These are phyloP conservation scores for Gobius niger DNA, from an alignment of 2,113 vertebrate genomes.

Conservation along the genomic window DNA sequence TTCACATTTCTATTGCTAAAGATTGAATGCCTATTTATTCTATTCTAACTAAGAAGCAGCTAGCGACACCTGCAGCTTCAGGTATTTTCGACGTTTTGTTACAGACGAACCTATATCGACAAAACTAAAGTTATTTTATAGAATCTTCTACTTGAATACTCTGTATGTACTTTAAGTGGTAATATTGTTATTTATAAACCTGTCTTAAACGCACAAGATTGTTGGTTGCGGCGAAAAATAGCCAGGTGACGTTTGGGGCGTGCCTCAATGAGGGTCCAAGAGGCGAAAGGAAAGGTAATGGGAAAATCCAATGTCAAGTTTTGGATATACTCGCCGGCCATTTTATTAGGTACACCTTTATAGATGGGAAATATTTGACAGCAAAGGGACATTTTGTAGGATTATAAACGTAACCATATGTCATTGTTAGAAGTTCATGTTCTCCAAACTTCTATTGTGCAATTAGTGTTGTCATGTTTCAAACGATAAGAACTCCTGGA, in stretches of 20 bases:
- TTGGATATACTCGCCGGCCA: constrained; percentile 21
- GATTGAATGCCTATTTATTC: constrained; percentile 17
- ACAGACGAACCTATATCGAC: constrained; percentile 23
- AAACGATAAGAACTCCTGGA: too few relatives aligned
- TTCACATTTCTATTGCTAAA: constrained; percentile 18
- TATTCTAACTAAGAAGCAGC: constrained; percentile 28
- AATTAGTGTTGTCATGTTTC: too few relatives aligned
- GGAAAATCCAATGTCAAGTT: constrained; percentile 32
- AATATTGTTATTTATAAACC: constrained; percentile 43
- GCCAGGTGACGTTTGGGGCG: constrained; percentile 20
- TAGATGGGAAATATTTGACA: too few relatives aligned
- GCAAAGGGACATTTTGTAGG: too few relatives aligned
- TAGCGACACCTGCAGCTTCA: constrained; percentile 35
- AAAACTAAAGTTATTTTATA: constrained; percentile 39
- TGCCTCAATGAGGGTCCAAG: constrained; percentile 9
- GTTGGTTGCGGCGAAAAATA: constrained; percentile 46
- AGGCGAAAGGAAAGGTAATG: constrained; percentile 37
- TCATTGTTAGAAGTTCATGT: too few relatives aligned
- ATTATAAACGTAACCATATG: too few relatives aligned
- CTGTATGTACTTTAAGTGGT: constrained; percentile 41
- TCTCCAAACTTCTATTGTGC: too few relatives aligned
- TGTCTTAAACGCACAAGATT: constrained; percentile 59
- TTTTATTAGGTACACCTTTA: neutral
- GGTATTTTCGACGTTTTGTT: constrained; percentile 42
- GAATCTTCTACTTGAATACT: constrained; percentile 35